These are phyloP conservation scores for Falco concolor DNA, from an alignment of 2,797 vertebrate species.

Conservation along the genomic window DNA sequence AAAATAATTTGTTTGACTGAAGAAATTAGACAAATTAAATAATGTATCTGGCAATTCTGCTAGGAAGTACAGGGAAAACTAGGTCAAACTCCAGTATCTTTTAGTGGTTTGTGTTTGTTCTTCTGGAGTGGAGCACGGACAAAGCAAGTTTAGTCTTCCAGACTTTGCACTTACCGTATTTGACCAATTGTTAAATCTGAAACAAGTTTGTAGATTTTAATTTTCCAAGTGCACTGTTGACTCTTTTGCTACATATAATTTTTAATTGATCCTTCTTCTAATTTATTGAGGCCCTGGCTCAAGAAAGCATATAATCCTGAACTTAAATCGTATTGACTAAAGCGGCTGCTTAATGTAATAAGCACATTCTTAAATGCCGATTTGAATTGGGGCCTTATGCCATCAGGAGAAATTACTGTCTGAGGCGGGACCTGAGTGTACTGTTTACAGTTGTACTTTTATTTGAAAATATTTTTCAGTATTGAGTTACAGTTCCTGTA, in stretches of 20 bases:
- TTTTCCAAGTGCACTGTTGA: conserved; percentile 2
- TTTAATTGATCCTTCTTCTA: background rate
- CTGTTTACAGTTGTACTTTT: background rate
- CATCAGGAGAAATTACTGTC: background rate
- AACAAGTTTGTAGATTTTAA: background rate
- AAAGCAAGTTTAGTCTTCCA: background rate
- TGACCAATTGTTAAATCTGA: background rate
- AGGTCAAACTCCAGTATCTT: background rate
- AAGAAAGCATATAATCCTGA: background rate
- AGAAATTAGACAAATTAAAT: conserved; percentile 19
- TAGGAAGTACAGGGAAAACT: background rate
- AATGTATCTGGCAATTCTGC: background rate
- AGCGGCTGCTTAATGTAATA: background rate
- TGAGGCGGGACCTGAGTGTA: background rate
- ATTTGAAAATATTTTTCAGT: conserved; percentile 31
- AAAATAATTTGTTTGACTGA: conserved; percentile 41
- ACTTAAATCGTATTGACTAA: background rate
- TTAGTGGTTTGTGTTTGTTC: background rate
- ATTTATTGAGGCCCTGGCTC: background rate
- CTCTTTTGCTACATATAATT: background rate
- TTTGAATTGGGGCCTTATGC: background rate
- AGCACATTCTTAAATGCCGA: background rate
- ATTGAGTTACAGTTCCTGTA: background rate
- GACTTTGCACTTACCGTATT: background rate
- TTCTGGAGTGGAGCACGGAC: background rate